phyloP scores from a whole-genome alignment of 2,888 invertebrate species.

The Acanthosepion pharaonis region DNA sequence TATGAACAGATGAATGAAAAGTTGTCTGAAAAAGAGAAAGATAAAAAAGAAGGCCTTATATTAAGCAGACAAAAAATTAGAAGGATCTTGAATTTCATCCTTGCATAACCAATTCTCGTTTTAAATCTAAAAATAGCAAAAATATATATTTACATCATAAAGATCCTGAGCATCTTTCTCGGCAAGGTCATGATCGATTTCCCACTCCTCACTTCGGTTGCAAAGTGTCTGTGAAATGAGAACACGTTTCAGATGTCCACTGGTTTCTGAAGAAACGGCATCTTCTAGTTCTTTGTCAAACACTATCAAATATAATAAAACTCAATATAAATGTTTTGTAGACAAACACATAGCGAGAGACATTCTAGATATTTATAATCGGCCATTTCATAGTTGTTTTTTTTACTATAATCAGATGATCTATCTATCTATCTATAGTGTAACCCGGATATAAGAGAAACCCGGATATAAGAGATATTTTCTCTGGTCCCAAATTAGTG shows the following conservation, averaged over 20 bases:
- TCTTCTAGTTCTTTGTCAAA: constrained; percentile 65
- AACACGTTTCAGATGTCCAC: constrained; percentile 74
- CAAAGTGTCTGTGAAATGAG: constrained; percentile 64
- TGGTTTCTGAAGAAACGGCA: constrained; percentile 65
- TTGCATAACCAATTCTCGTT: neutral
- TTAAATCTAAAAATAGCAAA: neutral
- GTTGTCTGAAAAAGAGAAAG: too few species aligned
- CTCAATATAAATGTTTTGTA: neutral
- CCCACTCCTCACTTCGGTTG: constrained; percentile 56
- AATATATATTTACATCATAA: constrained; percentile 55
- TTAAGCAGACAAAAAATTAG: neutral
- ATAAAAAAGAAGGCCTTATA: too few species aligned
- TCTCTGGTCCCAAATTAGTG: too few species aligned
- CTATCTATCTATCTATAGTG: too few species aligned
- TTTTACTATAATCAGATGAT: too few species aligned
- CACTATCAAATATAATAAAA: constrained; percentile 55
- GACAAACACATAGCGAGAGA: neutral
- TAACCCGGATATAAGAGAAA: too few species aligned
- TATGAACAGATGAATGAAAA: too few species aligned
- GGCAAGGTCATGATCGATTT: constrained; percentile 60
- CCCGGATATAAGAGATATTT: too few species aligned
- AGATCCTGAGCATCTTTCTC: constrained; percentile 65
- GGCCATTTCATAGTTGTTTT: too few species aligned
- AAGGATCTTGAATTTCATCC: neutral
- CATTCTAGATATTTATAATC: too few species aligned